Conservation (phyloP, 1,140 invertebrate genomes). For the Meteorus sp. region DNA sequence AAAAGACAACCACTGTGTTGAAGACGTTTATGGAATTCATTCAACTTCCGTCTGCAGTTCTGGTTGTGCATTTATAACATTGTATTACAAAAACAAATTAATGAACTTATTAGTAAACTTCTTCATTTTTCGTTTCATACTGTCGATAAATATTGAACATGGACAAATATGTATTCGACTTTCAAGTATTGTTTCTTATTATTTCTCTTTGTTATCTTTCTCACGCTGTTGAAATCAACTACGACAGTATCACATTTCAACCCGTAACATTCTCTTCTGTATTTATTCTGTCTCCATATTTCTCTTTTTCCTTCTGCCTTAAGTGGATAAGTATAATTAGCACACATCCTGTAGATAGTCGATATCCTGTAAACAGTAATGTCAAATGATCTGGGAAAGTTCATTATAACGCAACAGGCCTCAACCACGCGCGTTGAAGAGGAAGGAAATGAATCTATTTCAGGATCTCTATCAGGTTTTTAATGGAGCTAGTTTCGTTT, state of each 20-base stretch:
- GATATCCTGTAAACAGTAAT: background rate
- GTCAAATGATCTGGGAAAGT: background rate
- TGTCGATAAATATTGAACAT: background rate
- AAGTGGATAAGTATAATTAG: background rate
- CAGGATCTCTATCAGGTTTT: background rate
- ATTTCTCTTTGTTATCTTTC: background rate
- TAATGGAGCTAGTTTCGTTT: background rate
- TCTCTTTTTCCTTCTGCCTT: too few species aligned
- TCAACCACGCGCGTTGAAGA: background rate
- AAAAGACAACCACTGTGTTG: too few species aligned
- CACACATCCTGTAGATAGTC: background rate
- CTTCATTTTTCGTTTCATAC: background rate
- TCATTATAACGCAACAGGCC: background rate
- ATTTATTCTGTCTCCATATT: too few species aligned
- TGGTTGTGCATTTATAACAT: conserved; percentile 1
- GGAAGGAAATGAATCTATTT: conserved; percentile 1
- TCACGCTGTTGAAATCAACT: background rate
- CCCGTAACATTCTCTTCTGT: too few species aligned
- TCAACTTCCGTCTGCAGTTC: conserved; percentile 8
- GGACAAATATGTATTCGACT: background rate
- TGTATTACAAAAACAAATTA: background rate
- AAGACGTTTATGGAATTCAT: background rate
- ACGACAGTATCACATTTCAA: too few species aligned
- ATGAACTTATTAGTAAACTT: background rate
- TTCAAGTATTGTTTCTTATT: background rate